Evolutionary conservation across 2,113 vertebrate genomes (phyloP), one percentile per base, ranked within the genome.

Genomic region (human): DNA sequence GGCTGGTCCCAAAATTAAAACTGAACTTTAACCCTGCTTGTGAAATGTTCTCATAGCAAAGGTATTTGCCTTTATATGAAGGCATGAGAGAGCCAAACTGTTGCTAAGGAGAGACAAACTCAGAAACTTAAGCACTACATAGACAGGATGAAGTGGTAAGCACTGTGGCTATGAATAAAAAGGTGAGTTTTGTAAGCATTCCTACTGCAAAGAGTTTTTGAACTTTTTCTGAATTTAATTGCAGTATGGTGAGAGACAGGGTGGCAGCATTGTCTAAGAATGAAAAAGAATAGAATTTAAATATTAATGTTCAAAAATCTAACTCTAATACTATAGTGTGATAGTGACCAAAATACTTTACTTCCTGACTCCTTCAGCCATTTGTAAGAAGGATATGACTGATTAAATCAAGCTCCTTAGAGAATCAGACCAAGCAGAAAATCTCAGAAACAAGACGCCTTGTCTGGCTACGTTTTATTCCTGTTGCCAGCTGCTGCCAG

Each of bases 401-500:
- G 27, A 18, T 61, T n/a, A 40, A 93, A 40, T 23, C 8, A 40
- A 86, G 22, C 43, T 68, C 38, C 59, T 14, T 32, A 17, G 43
- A 81, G 64, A 30, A 40, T 75, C 48, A 52, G 23, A 72, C 43
- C 40, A 93, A 52, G 40, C 57, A 82, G 81, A 92, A 89, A 95
- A 85, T 57, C n/a, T 27, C 35, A 82, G 85, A 91, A 88, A 70
- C 57, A 76, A n/a, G 76, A 79, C 8, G 5, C 16, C 18, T 90
- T 8, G 5, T 61, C 22, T 95, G 92, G 64, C 92, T 92, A 82
- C 72, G 16, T 73, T 97, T 79, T 92, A 95, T 95, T 96, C 82
- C 75, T 93, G 32, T 61, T 90, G 86, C 9, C 52, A 27, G 32
- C 72, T 82, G n/a, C 50, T 83, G 32, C 66, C 38, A 84, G 85